Evolutionary conservation across 2,888 invertebrate species (phyloP).

Genomic region (Allacma fusca): DNA sequence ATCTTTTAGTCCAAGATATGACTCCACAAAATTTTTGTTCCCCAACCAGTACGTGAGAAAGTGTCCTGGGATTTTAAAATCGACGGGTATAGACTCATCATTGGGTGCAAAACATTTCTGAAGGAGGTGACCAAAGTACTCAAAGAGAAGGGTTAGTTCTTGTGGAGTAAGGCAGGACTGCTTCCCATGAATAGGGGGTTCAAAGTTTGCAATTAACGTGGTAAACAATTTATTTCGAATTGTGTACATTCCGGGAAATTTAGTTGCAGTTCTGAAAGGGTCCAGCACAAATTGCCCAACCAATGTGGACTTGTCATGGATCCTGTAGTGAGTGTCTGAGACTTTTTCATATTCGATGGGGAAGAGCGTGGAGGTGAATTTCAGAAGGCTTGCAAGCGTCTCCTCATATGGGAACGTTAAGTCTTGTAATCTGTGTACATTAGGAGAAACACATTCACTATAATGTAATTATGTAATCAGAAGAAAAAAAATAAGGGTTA

Average conservation of each 20-base stretch:
- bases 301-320: constrained; percentile 42
- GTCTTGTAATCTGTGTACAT: constrained; percentile 14
- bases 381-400: constrained; percentile 17
- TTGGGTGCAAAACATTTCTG: constrained; percentile 65
- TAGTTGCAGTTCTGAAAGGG: constrained; percentile 49
- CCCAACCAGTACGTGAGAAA: constrained; percentile 51
- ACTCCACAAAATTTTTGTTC: constrained; percentile 65
- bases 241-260: constrained; percentile 34
- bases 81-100: not conserved
- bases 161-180: constrained; percentile 78
- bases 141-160: constrained; percentile 80
- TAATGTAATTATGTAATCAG: too few species aligned
- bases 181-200: constrained; percentile 71
- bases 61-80: constrained; percentile 37
- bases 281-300: constrained; percentile 61
- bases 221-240: constrained; percentile 64
- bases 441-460: too few species aligned
- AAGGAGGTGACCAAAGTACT: constrained; percentile 85
- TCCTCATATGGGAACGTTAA: constrained; percentile 22
- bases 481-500: too few species aligned
- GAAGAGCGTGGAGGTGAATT: constrained; percentile 31
- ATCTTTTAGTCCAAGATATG: constrained; percentile 75
- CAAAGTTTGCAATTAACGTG: constrained; percentile 85
- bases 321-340: constrained; percentile 15
- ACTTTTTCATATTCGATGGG: constrained; percentile 29